phyloP scores from a whole-genome alignment of 2,113 vertebrate species.

The Myotis lucifugus region DNA sequence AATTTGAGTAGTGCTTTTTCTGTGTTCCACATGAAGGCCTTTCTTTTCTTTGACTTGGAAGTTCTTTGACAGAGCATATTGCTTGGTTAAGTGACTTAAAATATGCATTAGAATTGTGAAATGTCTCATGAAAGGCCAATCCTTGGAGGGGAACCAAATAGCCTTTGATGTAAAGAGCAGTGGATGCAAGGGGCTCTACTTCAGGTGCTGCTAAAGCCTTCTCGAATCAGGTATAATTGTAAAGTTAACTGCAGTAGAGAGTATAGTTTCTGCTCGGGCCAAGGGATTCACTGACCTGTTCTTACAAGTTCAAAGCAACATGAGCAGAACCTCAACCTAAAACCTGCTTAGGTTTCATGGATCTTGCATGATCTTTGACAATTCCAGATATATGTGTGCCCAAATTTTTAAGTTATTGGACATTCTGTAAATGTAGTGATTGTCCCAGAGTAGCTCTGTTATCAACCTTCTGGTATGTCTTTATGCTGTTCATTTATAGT shows the following conservation, averaged over 20 bases:
- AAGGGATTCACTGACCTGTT: no score
- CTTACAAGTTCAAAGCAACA: no score
- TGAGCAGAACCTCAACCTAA: no score
- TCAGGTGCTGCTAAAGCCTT: no score
- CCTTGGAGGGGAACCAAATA: constrained; percentile 71
- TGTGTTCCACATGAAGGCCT: constrained; percentile 72
- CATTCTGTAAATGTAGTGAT: neutral
- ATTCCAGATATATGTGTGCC: neutral
- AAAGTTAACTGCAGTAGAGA: no score
- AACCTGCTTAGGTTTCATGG: neutral
- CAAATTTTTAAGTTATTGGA: neutral
- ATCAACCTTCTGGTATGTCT: neutral
- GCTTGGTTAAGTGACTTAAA: constrained; percentile 71
- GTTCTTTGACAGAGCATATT: constrained; percentile 69
- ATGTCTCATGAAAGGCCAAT: constrained; percentile 69
- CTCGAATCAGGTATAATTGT: no score
- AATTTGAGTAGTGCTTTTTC: constrained; percentile 60
- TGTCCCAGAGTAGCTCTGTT: neutral
- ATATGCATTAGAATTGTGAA: constrained; percentile 73
- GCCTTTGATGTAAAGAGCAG: constrained; percentile 65
- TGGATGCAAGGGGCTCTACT: constrained; percentile 22
- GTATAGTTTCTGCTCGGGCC: no score
- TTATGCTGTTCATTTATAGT: constrained; percentile 20
- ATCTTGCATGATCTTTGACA: constrained; percentile 7
- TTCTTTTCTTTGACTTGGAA: constrained; percentile 72